A percentile compares a stretch with the other conserved stretches of the same genome.
Evolutionary conservation across 2,888 invertebrate genomes (phyloP).

Genomic region (Cepaea hortensis): DNA sequence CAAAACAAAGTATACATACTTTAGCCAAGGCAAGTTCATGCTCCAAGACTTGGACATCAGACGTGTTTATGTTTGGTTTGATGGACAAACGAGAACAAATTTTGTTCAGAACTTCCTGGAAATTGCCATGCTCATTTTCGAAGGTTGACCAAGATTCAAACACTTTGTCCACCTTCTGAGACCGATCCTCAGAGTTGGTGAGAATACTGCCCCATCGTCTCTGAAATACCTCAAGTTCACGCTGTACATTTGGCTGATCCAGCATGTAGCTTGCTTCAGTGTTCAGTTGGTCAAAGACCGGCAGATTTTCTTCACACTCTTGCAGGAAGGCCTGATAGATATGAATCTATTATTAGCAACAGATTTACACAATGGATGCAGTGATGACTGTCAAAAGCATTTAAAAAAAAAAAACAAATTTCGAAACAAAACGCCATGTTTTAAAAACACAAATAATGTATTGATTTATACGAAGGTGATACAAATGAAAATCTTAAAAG

Average conservation of each 20-base stretch:
- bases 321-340: slow-evolving; percentile 81
- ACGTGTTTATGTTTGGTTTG: slow-evolving; percentile 67
- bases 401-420: background rate
- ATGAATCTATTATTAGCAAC: background rate
- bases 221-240: slow-evolving; percentile 68
- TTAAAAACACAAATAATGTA: background rate
- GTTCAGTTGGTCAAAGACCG: slow-evolving; percentile 70
- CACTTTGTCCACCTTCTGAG: slow-evolving; percentile 68
- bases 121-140: slow-evolving; percentile 64
- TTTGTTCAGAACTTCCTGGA: slow-evolving; percentile 67
- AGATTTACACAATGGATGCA: background rate
- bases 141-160: slow-evolving; percentile 70
- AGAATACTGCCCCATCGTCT: slow-evolving; percentile 69
- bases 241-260: slow-evolving; percentile 71
- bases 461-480: background rate
- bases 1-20: slow-evolving; percentile 57
- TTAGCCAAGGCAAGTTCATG: slow-evolving; percentile 71
- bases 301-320: slow-evolving; percentile 84
- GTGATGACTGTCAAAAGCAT: background rate
- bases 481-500: no score
- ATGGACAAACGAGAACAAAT: slow-evolving; percentile 63
- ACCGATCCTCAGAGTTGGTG: slow-evolving; percentile 65
- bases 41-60: slow-evolving; percentile 69
- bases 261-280: slow-evolving; percentile 71
- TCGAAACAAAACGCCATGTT: background rate